A percentile compares a stretch with the other conserved stretches of the same genome.
These are phyloP conservation scores for Meloidogyne floridensis DNA, from an alignment of 1,140 invertebrate genomes.

Conservation along the genomic window DNA sequence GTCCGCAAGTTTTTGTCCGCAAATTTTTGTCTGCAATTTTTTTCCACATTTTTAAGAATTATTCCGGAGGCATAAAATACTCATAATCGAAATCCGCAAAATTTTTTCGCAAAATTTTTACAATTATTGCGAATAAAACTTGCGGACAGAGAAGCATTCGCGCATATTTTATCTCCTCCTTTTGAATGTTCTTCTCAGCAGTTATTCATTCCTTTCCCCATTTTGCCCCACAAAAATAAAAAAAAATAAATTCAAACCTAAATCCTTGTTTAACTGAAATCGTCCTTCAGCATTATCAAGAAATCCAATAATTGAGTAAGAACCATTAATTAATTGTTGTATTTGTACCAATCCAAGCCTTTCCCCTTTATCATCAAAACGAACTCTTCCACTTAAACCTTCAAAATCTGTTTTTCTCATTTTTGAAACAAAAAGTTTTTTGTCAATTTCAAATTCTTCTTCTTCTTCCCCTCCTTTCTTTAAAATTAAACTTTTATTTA, in stretches of 20 bases:
- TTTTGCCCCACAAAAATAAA: no score
- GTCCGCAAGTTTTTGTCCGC: no score
- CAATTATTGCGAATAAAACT: no score
- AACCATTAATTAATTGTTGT: constrained; percentile 77
- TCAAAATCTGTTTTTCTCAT: constrained; percentile 54
- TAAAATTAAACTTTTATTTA: constrained; percentile 39
- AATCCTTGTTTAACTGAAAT: constrained; percentile 28
- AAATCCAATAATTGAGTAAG: constrained; percentile 51
- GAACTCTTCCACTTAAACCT: constrained; percentile 76
- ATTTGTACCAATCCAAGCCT: constrained; percentile 87
- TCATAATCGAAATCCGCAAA: no score
- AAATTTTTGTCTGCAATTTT: no score
- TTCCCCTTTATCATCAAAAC: constrained; percentile 87
- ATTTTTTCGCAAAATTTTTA: no score
- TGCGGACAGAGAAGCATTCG: no score
- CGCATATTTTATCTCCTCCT: no score
- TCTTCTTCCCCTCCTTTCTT: background rate
- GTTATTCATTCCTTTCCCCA: no score
- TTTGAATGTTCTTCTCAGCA: no score
- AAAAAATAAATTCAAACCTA: background rate
- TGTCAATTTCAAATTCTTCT: background rate
- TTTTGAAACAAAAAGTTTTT: constrained; percentile 31
- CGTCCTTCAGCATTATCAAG: constrained; percentile 53
- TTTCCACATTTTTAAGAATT: no score
- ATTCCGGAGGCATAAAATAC: no score